Conservation (phyloP, 1,140 invertebrate genomes). For the Aleiodes sp. region DNA sequence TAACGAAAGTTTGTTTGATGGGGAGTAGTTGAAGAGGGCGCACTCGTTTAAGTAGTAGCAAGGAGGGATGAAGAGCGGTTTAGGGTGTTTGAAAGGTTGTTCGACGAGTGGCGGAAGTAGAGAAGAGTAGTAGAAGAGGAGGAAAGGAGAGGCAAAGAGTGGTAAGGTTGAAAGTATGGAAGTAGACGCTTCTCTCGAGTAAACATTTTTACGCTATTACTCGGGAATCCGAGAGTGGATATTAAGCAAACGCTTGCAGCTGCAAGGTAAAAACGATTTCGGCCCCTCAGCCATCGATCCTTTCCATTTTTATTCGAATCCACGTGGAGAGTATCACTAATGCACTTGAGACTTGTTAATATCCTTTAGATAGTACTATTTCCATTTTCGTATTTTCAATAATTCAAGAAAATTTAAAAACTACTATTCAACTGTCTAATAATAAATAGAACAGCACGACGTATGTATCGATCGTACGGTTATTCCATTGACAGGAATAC, state of each 20-base stretch:
- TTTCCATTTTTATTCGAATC: not conserved
- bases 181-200: slow-evolving; percentile 40
- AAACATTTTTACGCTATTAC: slow-evolving; percentile 64
- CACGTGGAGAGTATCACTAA: not conserved
- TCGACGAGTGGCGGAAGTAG: slow-evolving; percentile 17
- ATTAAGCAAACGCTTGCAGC: slow-evolving; percentile 54
- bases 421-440: too few species aligned
- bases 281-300: not conserved
- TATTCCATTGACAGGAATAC: too few species aligned
- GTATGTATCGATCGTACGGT: too few species aligned
- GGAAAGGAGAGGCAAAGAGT: not conserved
- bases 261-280: slow-evolving; percentile 32
- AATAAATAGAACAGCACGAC: too few species aligned
- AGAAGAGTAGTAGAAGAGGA: slow-evolving; percentile 14
- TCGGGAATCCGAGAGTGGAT: slow-evolving; percentile 54
- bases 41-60: slow-evolving; percentile 4
- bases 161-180: not conserved
- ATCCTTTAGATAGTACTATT: too few species aligned
- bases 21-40: not conserved
- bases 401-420: too few species aligned
- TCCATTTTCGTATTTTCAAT: too few species aligned
- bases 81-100: slow-evolving; percentile 19
- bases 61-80: not conserved
- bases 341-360: not conserved
- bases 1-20: slow-evolving; percentile 49